Base-by-base conservation (phyloP, 64 coral and sea anemone genomes). In the Porites australiensis region DNA sequence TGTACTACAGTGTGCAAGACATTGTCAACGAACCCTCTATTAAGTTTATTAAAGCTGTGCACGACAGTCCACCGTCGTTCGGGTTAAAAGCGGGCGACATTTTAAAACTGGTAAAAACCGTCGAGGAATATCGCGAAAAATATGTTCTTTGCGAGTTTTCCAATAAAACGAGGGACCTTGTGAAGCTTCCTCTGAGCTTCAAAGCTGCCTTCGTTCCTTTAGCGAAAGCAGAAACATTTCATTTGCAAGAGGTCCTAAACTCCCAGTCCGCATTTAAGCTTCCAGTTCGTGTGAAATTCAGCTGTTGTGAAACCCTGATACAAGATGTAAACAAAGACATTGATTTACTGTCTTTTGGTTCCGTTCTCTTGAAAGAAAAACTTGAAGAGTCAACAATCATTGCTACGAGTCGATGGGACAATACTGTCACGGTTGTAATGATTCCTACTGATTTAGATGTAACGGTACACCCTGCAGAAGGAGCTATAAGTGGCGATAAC, bases 1-100 rank as follows among this genome's bases (percentile, higher is more conserved):
- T 2, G 4, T 84, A 84, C 51, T 84, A 84, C 81, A 84, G 81
- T n/a, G 81, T 84, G 19, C 61, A 84, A 68, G 81, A 70, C 52
- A 2, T 84, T 84, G 63, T 51, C 61, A 18, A 67, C 19, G 44
- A 43, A 19, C 50, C 46, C 22, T 48, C 43, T 52, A 47, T 84
- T 10, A 69, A 84, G 44, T 84, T 68, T 10, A 68, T 84, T 68
- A 44, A 63, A 51, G 81, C 52, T 7, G 81, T 84, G 1, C 81
- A 84, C 19, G 64, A 84, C 45, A 65, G 62, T 64, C 81, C 81
- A 13, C 81, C 81, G n/a, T 48, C 62, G 7, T 11, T 68, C 0
- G 45, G 81, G 8, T 50, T 84, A 51, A 66, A 51, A 84, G 81
- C 81, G 22, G 81, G 81, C 5, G 81, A 84, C 44, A 51, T 84